phyloP scores from a whole-genome alignment of 2,113 vertebrate species.

The Vanacampus margaritifer region DNA sequence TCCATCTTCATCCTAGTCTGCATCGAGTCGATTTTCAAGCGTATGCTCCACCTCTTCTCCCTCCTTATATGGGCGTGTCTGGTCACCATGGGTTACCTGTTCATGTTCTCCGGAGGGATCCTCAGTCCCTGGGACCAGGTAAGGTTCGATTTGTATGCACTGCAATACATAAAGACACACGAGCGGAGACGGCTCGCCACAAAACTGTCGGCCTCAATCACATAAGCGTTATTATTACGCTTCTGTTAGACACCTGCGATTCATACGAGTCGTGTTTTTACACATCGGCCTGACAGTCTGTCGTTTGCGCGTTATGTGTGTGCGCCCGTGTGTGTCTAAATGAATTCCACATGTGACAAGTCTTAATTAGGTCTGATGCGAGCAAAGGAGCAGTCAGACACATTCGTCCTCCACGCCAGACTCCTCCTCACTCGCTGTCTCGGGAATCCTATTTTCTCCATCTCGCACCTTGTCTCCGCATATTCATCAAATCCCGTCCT shows the following conservation, averaged over 20 bases:
- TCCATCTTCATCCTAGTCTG: conserved; percentile 96
- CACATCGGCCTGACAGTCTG: not conserved
- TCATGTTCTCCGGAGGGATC: conserved; percentile 94
- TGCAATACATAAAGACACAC: not conserved
- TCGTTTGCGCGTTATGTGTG: not conserved
- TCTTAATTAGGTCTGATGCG: conserved; percentile 58
- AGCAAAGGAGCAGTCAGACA: conserved; percentile 51
- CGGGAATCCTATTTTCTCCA: conserved; percentile 53
- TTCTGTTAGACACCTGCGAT: not conserved
- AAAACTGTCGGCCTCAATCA: not conserved
- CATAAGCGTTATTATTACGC: too few relatives aligned
- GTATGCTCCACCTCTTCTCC: conserved; percentile 90
- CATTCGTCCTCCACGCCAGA: conserved; percentile 52
- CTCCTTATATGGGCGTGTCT: conserved; percentile 93
- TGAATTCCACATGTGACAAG: conserved; percentile 39
- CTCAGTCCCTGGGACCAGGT: conserved; percentile 99
- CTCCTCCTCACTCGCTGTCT: conserved; percentile 44
- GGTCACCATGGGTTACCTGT: conserved; percentile 96
- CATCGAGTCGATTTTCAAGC: conserved; percentile 92
- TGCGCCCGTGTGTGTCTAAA: conserved; percentile 15
- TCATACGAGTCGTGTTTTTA: not conserved
- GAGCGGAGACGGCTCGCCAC: not conserved
- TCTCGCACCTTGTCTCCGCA: conserved; percentile 45
- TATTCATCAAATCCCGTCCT: conserved; percentile 58
- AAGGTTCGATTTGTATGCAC: conserved; percentile 19